These are phyloP conservation scores for Plebejus anna DNA, from an alignment of 2,888 invertebrate species.

Conservation along the genomic window DNA sequence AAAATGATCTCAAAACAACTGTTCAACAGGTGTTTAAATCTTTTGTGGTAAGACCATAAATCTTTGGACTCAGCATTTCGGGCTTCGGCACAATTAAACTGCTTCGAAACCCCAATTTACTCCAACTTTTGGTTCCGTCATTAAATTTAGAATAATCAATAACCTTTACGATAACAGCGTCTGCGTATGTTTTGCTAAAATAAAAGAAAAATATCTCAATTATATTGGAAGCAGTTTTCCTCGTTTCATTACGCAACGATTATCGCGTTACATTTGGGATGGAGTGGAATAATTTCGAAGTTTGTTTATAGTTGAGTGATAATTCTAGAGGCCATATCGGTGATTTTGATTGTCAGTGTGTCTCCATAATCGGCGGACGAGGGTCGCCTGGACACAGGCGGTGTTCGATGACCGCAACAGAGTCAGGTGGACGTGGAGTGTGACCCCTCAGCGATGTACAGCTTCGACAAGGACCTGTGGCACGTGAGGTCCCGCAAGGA, in stretches of 20 bases:
- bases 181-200: neutral
- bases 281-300: neutral
- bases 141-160: neutral
- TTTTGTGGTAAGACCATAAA: no score
- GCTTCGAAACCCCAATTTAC: neutral
- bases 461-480: conserved; percentile 74
- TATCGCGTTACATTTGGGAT: neutral
- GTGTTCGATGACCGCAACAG: neutral
- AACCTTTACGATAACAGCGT: neutral
- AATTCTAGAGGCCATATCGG: conserved; percentile 26
- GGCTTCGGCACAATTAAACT: neutral
- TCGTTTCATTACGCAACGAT: neutral
- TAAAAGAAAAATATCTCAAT: neutral
- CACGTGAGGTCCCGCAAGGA: conserved; percentile 62
- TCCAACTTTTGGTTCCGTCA: neutral
- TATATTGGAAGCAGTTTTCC: neutral
- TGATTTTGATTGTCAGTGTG: neutral
- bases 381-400: neutral
- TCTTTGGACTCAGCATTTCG: neutral
- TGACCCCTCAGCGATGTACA: conserved; percentile 53
- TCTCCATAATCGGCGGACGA: neutral
- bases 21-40: no score
- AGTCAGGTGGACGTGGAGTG: neutral
- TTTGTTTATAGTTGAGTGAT: conserved; percentile 4
- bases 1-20: no score